These are phyloP conservation scores for Melinaea menophilus DNA, from an alignment of 2,888 invertebrate genomes.

Conservation along the genomic window DNA sequence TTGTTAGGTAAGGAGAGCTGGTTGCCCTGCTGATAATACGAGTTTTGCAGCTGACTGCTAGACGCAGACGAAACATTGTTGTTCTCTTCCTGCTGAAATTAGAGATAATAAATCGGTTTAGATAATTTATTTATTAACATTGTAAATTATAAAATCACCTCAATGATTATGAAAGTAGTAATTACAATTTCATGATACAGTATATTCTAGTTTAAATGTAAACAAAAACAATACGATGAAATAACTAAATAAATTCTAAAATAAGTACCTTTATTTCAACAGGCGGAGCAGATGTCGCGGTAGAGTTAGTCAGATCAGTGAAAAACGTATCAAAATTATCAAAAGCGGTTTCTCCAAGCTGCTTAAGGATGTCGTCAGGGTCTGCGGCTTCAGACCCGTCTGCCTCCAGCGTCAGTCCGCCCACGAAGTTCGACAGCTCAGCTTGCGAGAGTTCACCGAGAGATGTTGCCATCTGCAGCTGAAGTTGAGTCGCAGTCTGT, in stretches of 20 bases:
- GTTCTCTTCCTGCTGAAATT: slow-evolving; percentile 77
- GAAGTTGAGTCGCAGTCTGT: slow-evolving; percentile 73
- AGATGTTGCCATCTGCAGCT: slow-evolving; percentile 68
- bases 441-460: slow-evolving; percentile 85
- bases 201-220: no score
- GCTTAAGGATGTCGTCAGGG: slow-evolving; percentile 88
- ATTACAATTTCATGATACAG: no score
- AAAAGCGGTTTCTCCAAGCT: slow-evolving; percentile 89
- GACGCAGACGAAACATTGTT: slow-evolving; percentile 69
- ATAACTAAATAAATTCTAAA: no score
- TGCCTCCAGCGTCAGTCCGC: slow-evolving; percentile 75
- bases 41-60: slow-evolving; percentile 60
- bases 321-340: slow-evolving; percentile 90
- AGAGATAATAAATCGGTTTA: slow-evolving; percentile 6
- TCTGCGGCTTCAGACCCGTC: slow-evolving; percentile 73
- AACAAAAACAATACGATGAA: no score
- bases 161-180: neutral
- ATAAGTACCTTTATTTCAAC: slow-evolving; percentile 82
- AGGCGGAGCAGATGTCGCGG: slow-evolving; percentile 78
- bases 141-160: neutral
- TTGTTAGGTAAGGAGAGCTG: slow-evolving; percentile 62
- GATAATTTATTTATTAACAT: neutral
- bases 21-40: slow-evolving; percentile 64
- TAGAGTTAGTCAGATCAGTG: slow-evolving; percentile 84
- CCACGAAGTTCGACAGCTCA: slow-evolving; percentile 83